Base-by-base conservation (phyloP, 2,888 invertebrate species). In the Tipula unca region DNA sequence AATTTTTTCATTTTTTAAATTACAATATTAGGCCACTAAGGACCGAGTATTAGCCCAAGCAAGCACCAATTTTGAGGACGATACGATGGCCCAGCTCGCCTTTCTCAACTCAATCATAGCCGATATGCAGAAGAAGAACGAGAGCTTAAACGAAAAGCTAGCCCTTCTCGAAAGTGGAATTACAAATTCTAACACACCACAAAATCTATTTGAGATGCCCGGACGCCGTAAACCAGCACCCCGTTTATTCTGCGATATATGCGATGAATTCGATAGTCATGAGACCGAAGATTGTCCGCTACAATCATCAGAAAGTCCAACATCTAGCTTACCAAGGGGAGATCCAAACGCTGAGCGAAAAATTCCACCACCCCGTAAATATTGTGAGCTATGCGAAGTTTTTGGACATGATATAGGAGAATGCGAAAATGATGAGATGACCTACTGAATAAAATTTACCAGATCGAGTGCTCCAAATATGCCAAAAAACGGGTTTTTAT, bases 101-200 rank as follows among this genome's bases (percentile, higher is more conserved):
- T 99, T 99, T 91, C 93, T 99, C 36, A 98, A 99, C 92, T 96
- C 98, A 8, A 98, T 99, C 88, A 99, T 99, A 88, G 97, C 97
- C 35, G 98, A 98, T 89, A 96, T 98, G 95, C 97, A 98, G 91
- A 94, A 94, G 87, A 98, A 98, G 90, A 98, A 97, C 89, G 96
- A 97, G 89, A 95, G 95, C 88, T 92, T 98, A 1, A 92, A 94
- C 89, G 94, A 94, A 85, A 93, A 96, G 88, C 94, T 98, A 83
- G 94, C 96, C 88, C 94, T 95, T 42, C 92, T 97, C 85, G 96
- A 96, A 90, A 89, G 90, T 6, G 87, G 89, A 3, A 32, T 83
- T 83, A 83, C 83, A 14, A 35, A 17, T 32, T 13, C 35, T n/a
- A 4, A 5, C 3, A 32, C n/a, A 83, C 29, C 29, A 8, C 29